Percentiles rank a stretch among this genome's conserved stretches.
Evolutionary conservation across 1,140 invertebrate species (phyloP).

Genomic region (Drosophila cardini): DNA sequence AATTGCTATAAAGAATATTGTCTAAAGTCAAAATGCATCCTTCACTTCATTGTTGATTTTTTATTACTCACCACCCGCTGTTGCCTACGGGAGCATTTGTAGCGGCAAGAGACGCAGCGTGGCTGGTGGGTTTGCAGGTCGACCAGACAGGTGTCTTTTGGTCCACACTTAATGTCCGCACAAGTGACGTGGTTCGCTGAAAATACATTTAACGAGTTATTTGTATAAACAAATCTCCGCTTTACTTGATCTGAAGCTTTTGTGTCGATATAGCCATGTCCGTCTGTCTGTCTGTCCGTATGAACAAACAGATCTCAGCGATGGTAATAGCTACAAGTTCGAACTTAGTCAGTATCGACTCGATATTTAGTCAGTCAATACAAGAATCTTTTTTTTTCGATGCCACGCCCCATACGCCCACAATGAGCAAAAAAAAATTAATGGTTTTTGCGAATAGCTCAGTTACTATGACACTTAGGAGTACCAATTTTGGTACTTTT

Average conservation of each 20-base stretch:
- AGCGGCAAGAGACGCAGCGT: slow-evolving; percentile 91
- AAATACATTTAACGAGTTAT: slow-evolving; percentile 63
- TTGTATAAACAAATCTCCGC: slow-evolving; percentile 56
- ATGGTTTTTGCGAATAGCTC: too few relatives aligned
- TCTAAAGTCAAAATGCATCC: slow-evolving; percentile 4
- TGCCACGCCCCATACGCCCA: too few relatives aligned
- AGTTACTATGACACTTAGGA: too few relatives aligned
- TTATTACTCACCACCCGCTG: slow-evolving; percentile 61
- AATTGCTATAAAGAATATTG: slow-evolving; percentile 35
- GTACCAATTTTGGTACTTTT: slow-evolving; percentile 71
- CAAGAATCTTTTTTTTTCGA: too few relatives aligned
- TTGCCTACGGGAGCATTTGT: slow-evolving; percentile 81
- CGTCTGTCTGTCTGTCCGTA: too few relatives aligned
- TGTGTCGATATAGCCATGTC: too few relatives aligned
- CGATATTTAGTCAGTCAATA: too few relatives aligned
- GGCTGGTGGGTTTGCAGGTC: slow-evolving; percentile 90
- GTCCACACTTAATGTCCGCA: slow-evolving; percentile 89
- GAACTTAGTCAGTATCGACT: too few relatives aligned
- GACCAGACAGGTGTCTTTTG: slow-evolving; percentile 90
- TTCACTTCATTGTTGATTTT: background rate
- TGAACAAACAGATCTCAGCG: too few relatives aligned
- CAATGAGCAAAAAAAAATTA: too few relatives aligned
- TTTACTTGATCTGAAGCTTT: slow-evolving; percentile 23
- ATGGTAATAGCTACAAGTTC: too few relatives aligned
- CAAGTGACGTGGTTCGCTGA: slow-evolving; percentile 89